A percentile compares a stretch with the other conserved stretches of the same genome.
These are phyloP conservation scores for Trichogramma pretiosum DNA, from an alignment of 1,140 invertebrate species.

Conservation along the genomic window DNA sequence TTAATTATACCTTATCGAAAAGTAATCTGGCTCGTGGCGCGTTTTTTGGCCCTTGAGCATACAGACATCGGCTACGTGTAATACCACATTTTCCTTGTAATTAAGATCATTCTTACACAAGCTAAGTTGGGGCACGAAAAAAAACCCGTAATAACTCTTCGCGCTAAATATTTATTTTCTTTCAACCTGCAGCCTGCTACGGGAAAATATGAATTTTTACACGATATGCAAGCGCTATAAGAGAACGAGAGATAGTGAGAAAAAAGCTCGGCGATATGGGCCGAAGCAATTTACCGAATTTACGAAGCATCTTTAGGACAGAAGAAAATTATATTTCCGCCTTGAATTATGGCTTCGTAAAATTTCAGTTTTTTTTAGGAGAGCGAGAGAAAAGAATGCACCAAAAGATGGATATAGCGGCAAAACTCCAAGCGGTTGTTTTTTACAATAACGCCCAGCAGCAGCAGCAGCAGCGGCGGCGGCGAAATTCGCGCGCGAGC, in stretches of 20 bases:
- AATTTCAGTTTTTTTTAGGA: conserved; percentile 13
- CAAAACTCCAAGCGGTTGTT: not conserved
- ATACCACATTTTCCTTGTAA: too few species aligned
- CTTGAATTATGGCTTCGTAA: conserved; percentile 17
- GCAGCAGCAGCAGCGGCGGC: too few species aligned
- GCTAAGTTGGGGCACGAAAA: too few species aligned
- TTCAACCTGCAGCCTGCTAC: too few species aligned
- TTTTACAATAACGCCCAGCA: too few species aligned
- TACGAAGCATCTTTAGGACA: conserved; percentile 2
- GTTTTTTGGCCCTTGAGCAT: too few species aligned
- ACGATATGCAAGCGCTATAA: not conserved
- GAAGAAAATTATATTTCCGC: conserved; percentile 3
- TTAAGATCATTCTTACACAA: too few species aligned
- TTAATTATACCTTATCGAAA: conserved; percentile 50
- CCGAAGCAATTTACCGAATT: conserved; percentile 17
- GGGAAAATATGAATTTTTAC: too few species aligned
- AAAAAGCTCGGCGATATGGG: conserved; percentile 9
- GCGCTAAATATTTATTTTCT: too few species aligned
- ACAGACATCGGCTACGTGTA: too few species aligned
- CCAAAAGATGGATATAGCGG: not conserved
- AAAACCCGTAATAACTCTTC: too few species aligned
- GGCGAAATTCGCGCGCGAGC: conserved; percentile 24
- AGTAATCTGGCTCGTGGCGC: conserved; percentile 35
- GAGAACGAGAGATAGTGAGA: not conserved
- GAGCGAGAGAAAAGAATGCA: not conserved